A percentile compares a stretch with the other conserved stretches of the same genome.
These are phyloP conservation scores for Coelopa pilipes DNA, from an alignment of 2,888 invertebrate species.

Conservation along the genomic window DNA sequence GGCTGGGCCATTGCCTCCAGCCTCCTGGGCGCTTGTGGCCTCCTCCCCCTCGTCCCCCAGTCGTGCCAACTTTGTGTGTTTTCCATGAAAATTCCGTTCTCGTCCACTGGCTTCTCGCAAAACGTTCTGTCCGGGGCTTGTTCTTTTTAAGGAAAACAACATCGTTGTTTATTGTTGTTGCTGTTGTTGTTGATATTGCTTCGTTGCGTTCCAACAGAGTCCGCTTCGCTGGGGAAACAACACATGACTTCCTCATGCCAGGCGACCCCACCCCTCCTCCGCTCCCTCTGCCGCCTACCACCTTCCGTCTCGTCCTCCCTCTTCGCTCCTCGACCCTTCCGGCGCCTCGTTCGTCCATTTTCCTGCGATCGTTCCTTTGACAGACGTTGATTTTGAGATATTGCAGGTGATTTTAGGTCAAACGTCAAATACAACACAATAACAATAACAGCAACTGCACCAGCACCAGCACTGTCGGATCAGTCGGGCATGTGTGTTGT, in stretches of 20 bases:
- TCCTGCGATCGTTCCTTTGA: neutral
- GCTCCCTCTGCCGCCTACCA: neutral
- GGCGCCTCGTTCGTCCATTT: neutral
- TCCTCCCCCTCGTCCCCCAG: neutral
- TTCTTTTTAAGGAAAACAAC: no score
- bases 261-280: neutral
- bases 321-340: neutral
- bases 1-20: no score
- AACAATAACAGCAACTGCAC: conserved; percentile 26
- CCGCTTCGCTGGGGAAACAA: neutral
- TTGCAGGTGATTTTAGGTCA: conserved; percentile 59
- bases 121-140: neutral
- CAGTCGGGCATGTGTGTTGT: conserved; percentile 18
- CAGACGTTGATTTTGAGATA: conserved; percentile 40
- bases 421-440: conserved; percentile 44
- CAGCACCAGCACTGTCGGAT: conserved; percentile 15
- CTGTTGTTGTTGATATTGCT: neutral
- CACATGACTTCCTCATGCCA: conserved; percentile 9
- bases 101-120: neutral
- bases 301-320: neutral
- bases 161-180: neutral
- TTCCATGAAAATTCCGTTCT: neutral
- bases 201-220: conserved; percentile 5
- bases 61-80: neutral
- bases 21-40: no score